Evolutionary conservation across 2,888 invertebrate species (phyloP), one percentile per base, ranked within the genome.

Genomic region (Tinea trinotella): DNA sequence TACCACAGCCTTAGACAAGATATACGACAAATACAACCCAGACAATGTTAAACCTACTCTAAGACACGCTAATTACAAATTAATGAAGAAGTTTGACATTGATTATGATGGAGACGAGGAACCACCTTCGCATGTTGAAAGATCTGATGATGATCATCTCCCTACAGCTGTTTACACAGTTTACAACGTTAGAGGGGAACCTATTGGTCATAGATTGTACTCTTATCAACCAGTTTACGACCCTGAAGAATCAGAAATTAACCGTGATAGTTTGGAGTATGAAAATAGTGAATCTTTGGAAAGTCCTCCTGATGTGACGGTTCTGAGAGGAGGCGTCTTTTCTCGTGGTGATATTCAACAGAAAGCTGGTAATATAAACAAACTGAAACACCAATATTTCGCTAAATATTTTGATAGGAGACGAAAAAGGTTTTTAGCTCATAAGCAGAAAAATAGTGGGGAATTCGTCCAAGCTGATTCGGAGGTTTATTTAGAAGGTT

Each of bases 171-270:
- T 85, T 0, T 85, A 84, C 53, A 85, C 84, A 7, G 78, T 85
- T 49, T 85, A 76, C 24, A 84, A 85, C 63, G 71, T 83, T 1
- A 80, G 84, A n/a, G 85, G 84, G 15, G 83, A 84, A 63, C 81
- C 83, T n/a, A 76, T 85, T 34, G 83, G 80, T 0, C 85, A 85
- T 56, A 79, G 79, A 53, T 58, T 85, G 15, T 83, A 81, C 63
- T 83, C 85, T 0, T 85, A 80, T 46, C 85, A 84, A 63, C 85
- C 84, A n/a, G 81, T 80, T 0, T 84, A 83, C 53, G 83, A 83
- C 59, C 83, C 83, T 2, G 83, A 84, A 64, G 76, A 75, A 35
- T 76, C 74, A 34, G 83, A 81, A 35, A 59, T 78, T 0, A 61
- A 62, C 54, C 76, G 75, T 18, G 78, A 77, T 49, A 67, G 67